Evolutionary conservation across 2,113 vertebrate genomes (phyloP).

Genomic region (Hiodon alosoides): DNA sequence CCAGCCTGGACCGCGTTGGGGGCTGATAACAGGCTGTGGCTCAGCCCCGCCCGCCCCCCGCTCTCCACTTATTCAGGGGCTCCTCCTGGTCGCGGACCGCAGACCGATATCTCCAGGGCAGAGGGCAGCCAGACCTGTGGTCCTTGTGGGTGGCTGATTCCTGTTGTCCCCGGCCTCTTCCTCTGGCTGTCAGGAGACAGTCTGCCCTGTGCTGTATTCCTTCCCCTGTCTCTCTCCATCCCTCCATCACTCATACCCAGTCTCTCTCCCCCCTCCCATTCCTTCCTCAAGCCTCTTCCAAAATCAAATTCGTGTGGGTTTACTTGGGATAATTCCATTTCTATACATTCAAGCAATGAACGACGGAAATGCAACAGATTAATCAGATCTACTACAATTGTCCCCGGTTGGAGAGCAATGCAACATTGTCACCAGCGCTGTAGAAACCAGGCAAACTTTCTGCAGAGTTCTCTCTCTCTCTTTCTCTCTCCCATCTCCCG

Average conservation of each 20-base stretch:
- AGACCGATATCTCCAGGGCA: constrained; percentile 44
- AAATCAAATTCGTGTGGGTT: no score
- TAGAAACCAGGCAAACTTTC: neutral
- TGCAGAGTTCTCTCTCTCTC: constrained; percentile 31
- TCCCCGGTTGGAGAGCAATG: no score
- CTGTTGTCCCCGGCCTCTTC: neutral
- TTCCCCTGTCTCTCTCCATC: neutral
- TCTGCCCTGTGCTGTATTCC: neutral
- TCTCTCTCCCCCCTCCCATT: neutral
- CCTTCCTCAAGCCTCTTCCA: neutral
- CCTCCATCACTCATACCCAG: neutral
- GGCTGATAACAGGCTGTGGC: neutral
- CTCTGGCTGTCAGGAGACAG: neutral
- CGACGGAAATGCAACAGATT: no score
- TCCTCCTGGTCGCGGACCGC: constrained; percentile 33
- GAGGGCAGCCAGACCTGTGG: constrained; percentile 43
- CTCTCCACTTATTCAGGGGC: neutral
- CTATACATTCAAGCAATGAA: no score
- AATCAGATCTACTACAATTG: no score
- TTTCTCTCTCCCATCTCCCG: constrained; percentile 22
- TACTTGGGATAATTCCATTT: no score
- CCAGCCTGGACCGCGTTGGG: neutral
- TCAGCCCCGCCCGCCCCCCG: neutral
- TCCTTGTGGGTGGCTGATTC: neutral
- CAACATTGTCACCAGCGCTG: neutral